Evolutionary conservation across 2,113 vertebrate genomes (phyloP), one percentile per base, ranked within the genome.

Genomic region (Antennarius striatus): DNA sequence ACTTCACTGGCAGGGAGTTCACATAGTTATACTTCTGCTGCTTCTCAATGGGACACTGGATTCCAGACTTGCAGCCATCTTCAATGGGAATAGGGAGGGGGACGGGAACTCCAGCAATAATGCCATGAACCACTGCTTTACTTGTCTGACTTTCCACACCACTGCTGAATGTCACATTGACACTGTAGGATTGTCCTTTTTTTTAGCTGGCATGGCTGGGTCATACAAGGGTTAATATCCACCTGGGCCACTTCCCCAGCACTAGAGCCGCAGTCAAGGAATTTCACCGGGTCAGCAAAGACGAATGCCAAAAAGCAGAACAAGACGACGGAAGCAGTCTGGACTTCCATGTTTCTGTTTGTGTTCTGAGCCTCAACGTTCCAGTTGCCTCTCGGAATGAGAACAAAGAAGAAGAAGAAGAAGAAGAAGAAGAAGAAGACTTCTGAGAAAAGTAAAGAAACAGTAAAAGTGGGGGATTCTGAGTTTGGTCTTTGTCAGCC

Each of bases 81-180:
- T 93, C 75, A 15, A 87, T 61, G 13, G 96, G 96, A 64, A 99
- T 96, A 22, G 91, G 86, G 74, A 96, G 98, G 3, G 94, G 94
- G 49, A 99, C 0, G 0, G 93, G 84, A 55, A 97, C 15, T 0
- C 84, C 92, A 22, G 91, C 56, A 16, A 99, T 71, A 11, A 96
- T 81, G 0, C 98, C 97, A 0, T 95, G 92, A 22, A 99, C 97
- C 10, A 59, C 61, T 0, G 97, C 98, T 68, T 80, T 92, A 81
- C 94, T 95, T 1, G 87, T 91, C 54, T 93, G 49, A 63, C 94
- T 97, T 2, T 72, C 74, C 0, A 90, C 93, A 77, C 96, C 71
- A 57, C 97, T 98, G 73, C n/a, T 80, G 58, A 99, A 98, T 0
- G 96, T 98, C 71, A 97, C 94, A 8, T 98, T 98, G 72, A 99